These are phyloP conservation scores for Troides aeacus DNA, from an alignment of 2,888 invertebrate genomes.

Conservation along the genomic window DNA sequence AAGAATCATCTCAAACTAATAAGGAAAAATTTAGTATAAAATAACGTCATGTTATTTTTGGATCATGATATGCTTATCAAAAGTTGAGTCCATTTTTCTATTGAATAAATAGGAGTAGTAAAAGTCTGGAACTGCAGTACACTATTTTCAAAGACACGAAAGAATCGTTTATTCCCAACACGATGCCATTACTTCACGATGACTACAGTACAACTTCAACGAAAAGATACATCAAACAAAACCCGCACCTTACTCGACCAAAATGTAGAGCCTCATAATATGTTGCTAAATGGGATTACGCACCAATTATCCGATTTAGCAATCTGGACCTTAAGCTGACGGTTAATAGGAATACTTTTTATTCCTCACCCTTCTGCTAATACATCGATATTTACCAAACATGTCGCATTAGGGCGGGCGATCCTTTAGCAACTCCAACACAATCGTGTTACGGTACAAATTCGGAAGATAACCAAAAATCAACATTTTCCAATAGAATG, in stretches of 20 bases:
- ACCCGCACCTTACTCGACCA: constrained; percentile 65
- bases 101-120: too few species aligned
- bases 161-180: constrained; percentile 7
- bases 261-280: constrained; percentile 61
- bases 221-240: constrained; percentile 65
- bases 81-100: too few species aligned
- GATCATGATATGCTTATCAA: too few species aligned
- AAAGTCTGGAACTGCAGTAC: too few species aligned
- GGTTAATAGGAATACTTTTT: constrained; percentile 50
- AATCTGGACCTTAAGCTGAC: constrained; percentile 48
- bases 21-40: too few species aligned
- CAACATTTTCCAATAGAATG: constrained; percentile 69
- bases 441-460: constrained; percentile 65
- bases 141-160: neutral
- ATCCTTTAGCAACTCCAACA: constrained; percentile 64
- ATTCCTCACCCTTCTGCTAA: constrained; percentile 39
- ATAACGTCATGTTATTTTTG: too few species aligned
- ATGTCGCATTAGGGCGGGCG: constrained; percentile 57
- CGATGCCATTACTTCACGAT: constrained; percentile 46
- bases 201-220: constrained; percentile 58
- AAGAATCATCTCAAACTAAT: too few species aligned
- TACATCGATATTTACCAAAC: constrained; percentile 53
- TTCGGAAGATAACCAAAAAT: constrained; percentile 63
- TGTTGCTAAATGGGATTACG: constrained; percentile 63
- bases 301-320: constrained; percentile 37